Conservation (phyloP, 1,140 invertebrate genomes). For the Leptoteleia sp. region DNA sequence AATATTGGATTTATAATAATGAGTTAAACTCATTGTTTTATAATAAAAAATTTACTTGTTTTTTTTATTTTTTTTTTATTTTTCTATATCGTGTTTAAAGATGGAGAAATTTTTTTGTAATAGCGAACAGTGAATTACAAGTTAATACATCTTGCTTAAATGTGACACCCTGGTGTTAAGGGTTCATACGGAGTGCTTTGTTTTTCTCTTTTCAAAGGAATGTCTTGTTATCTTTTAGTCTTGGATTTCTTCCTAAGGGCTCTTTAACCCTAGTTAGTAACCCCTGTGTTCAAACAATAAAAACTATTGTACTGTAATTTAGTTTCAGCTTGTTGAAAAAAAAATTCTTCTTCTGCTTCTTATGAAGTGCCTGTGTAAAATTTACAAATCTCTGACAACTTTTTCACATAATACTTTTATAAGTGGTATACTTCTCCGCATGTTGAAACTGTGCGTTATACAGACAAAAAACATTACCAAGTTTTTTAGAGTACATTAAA, state of each 20-base stretch:
- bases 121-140: not conserved
- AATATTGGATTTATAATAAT: too few species aligned
- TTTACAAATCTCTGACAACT: not conserved
- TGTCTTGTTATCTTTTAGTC: conserved; percentile 11
- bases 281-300: conserved; percentile 11
- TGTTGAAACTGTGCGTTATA: too few species aligned
- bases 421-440: too few species aligned
- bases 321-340: conserved; percentile 2
- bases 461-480: too few species aligned
- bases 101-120: conserved; percentile 3
- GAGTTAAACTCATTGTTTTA: too few species aligned
- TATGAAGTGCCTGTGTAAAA: not conserved
- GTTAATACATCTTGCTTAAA: conserved; percentile 6
- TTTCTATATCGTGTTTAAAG: not conserved
- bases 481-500: too few species aligned
- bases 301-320: conserved; percentile 12
- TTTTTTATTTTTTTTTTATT: not conserved
- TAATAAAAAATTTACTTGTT: too few species aligned
- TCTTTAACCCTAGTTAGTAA: conserved; percentile 18
- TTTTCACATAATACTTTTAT: not conserved
- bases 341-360: conserved; percentile 1
- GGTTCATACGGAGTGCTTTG: not conserved
- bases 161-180: conserved; percentile 3
- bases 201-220: conserved; percentile 5
- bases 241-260: conserved; percentile 8